Percentiles rank a stretch among this genome's conserved stretches.
These are phyloP conservation scores for Caenorhabditis sp. DNA, from an alignment of 2,888 invertebrate species.

Conservation along the genomic window DNA sequence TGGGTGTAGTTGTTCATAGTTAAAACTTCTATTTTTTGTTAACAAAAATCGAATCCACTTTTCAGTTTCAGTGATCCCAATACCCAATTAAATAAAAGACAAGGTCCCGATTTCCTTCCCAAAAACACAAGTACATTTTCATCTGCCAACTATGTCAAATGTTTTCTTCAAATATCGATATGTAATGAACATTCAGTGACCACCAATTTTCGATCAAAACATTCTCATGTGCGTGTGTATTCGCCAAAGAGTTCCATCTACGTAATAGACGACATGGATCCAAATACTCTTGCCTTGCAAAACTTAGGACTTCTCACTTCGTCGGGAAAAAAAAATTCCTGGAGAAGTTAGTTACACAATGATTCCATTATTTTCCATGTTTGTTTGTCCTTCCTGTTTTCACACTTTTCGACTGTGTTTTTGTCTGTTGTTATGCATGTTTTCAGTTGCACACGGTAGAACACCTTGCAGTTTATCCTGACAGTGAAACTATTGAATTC, in stretches of 20 bases:
- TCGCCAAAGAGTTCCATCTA: constrained; percentile 24
- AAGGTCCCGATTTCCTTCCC: neutral
- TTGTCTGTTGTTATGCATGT: constrained; percentile 6
- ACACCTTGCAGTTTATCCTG: no score
- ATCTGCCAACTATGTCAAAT: neutral
- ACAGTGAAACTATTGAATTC: no score
- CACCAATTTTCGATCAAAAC: constrained; percentile 10
- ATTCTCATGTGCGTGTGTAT: constrained; percentile 1
- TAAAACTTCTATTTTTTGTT: no score
- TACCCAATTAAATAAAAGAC: neutral
- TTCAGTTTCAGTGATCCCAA: neutral
- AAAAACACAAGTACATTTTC: constrained; percentile 6
- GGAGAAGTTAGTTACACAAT: neutral
- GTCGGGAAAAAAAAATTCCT: no score
- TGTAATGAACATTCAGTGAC: constrained; percentile 14
- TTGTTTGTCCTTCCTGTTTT: constrained; percentile 35
- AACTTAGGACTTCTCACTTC: neutral
- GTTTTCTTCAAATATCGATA: constrained; percentile 24
- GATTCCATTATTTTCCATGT: constrained; percentile 7
- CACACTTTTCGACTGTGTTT: neutral
- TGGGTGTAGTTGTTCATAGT: no score
- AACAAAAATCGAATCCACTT: no score
- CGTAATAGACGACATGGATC: constrained; percentile 1
- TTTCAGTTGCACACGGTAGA: constrained; percentile 5
- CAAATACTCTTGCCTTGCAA: neutral